Evolutionary conservation across 2,797 vertebrate genomes (phyloP).

Genomic region (Borostomias antarcticus): DNA sequence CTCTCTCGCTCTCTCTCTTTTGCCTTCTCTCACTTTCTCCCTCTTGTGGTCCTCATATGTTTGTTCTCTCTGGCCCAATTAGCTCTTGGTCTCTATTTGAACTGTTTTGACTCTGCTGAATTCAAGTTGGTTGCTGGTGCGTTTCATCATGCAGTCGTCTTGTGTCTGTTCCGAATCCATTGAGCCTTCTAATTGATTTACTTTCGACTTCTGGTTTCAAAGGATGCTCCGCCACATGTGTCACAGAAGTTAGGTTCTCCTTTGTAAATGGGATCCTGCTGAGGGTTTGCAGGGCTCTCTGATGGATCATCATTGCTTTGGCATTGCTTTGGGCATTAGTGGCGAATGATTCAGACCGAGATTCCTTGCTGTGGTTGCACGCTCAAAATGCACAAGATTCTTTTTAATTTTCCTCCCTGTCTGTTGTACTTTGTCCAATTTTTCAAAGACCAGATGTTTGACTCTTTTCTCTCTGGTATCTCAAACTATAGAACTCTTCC

Average conservation of each 20-base stretch:
- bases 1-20: slow-evolving; percentile 30
- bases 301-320: slow-evolving; percentile 50
- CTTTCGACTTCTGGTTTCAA: slow-evolving; percentile 59
- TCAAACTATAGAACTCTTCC: slow-evolving; percentile 64
- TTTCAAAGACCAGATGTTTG: slow-evolving; percentile 80
- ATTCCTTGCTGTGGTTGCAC: slow-evolving; percentile 71
- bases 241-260: slow-evolving; percentile 47
- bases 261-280: slow-evolving; percentile 70
- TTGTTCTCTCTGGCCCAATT: slow-evolving; percentile 8
- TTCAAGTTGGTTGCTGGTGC: slow-evolving; percentile 42
- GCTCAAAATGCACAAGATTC: slow-evolving; percentile 72
- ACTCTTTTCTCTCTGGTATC: slow-evolving; percentile 69
- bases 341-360: slow-evolving; percentile 70
- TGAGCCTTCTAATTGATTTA: slow-evolving; percentile 63
- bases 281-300: slow-evolving; percentile 21
- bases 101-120: slow-evolving; percentile 41
- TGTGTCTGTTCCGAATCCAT: slow-evolving; percentile 22
- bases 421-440: slow-evolving; percentile 70
- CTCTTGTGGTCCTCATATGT: slow-evolving; percentile 21
- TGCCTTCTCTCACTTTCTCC: not conserved
- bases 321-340: slow-evolving; percentile 72
- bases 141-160: slow-evolving; percentile 43
- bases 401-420: slow-evolving; percentile 62
- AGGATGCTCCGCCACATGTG: slow-evolving; percentile 61
- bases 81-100: not conserved